Conservation (phyloP, 1,140 invertebrate genomes). For the Drosophila nigrodunni region DNA sequence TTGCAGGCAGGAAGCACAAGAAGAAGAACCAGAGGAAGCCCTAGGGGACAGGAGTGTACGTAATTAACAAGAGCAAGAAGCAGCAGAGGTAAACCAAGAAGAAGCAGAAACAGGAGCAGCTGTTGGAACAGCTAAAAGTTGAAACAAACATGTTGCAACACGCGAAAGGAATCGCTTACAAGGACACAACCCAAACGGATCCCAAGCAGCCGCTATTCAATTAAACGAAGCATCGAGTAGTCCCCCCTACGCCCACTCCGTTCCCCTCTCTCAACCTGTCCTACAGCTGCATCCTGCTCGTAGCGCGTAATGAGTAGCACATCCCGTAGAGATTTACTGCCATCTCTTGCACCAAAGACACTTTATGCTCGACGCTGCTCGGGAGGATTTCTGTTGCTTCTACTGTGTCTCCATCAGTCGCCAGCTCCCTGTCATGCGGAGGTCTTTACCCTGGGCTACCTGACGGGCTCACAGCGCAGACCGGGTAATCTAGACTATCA, state of each 20-base stretch:
- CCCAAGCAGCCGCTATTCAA: slow-evolving; percentile 17
- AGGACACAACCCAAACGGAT: slow-evolving; percentile 33
- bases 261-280: slow-evolving; percentile 13
- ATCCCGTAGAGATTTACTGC: slow-evolving; percentile 15
- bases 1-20: slow-evolving; percentile 18
- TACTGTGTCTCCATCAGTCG: slow-evolving; percentile 5
- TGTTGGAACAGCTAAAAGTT: slow-evolving; percentile 50
- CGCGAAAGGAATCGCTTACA: slow-evolving; percentile 42
- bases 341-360: not conserved
- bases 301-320: slow-evolving; percentile 48
- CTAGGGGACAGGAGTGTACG: slow-evolving; percentile 30
- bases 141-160: slow-evolving; percentile 71
- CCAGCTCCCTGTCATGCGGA: slow-evolving; percentile 58
- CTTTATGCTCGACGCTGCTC: not conserved
- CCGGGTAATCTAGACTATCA: slow-evolving; percentile 91
- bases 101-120: not conserved
- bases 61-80: slow-evolving; percentile 47
- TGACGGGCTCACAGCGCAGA: slow-evolving; percentile 91
- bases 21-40: not conserved
- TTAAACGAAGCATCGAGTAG: slow-evolving; percentile 39
- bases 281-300: slow-evolving; percentile 1
- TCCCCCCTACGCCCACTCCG: not conserved
- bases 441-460: slow-evolving; percentile 88
- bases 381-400: slow-evolving; percentile 7
- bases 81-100: not conserved